Percentiles rank a stretch among this genome's conserved stretches.
Conservation (phyloP, 2,888 invertebrate genomes). For the Poecilus cupreus region DNA sequence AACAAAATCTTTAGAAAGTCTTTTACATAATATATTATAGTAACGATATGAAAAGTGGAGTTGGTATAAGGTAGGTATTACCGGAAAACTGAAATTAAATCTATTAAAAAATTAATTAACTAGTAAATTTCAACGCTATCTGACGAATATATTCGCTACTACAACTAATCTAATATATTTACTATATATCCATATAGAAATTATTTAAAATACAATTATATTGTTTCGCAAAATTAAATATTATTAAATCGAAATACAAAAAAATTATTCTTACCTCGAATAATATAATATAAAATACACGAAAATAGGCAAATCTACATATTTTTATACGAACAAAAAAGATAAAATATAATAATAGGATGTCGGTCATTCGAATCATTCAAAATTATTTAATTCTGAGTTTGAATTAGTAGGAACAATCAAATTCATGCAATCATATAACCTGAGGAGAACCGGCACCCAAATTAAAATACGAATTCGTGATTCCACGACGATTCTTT, state of each 20-base stretch:
- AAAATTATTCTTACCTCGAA: background rate
- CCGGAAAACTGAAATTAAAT: slow-evolving; percentile 3
- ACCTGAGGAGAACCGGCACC: slow-evolving; percentile 1
- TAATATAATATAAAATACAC: slow-evolving; percentile 6
- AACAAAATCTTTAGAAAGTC: background rate
- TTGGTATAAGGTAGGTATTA: background rate
- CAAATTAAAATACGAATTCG: slow-evolving; percentile 46
- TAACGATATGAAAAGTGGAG: background rate
- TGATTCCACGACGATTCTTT: slow-evolving; percentile 44
- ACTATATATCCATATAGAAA: too few species aligned
- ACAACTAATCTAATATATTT: too few species aligned
- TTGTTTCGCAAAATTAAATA: background rate
- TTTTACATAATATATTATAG: background rate
- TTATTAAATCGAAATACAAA: background rate
- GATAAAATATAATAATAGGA: slow-evolving; percentile 14
- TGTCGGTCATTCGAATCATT: slow-evolving; percentile 27
- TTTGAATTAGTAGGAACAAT: slow-evolving; percentile 39
- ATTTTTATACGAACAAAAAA: slow-evolving; percentile 26
- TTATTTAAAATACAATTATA: too few species aligned
- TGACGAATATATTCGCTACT: too few species aligned
- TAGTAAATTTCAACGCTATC: too few species aligned
- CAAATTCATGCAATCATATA: slow-evolving; percentile 43
- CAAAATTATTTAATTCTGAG: slow-evolving; percentile 35
- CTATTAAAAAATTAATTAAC: too few species aligned
- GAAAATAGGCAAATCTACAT: slow-evolving; percentile 19